phyloP scores from a whole-genome alignment of 2,888 invertebrate species.

The Bembecia ichneumoniformis region DNA sequence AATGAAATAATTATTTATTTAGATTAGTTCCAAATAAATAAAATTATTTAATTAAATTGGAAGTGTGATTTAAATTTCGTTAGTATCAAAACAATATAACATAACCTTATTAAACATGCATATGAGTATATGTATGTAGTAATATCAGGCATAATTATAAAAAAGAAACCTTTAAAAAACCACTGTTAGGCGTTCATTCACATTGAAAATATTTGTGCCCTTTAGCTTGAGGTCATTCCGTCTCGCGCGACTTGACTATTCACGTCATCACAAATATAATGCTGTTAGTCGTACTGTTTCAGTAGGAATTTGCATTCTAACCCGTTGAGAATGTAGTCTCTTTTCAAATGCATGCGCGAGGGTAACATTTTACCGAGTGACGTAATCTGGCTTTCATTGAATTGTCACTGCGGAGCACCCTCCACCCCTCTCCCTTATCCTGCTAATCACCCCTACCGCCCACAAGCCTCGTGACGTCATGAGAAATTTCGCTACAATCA shows the following conservation, averaged over 20 bases:
- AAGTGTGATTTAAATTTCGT: too few species aligned
- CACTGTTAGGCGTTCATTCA: neutral
- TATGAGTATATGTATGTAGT: too few species aligned
- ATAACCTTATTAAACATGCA: too few species aligned
- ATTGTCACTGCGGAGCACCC: slow-evolving; percentile 19
- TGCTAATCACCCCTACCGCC: slow-evolving; percentile 22
- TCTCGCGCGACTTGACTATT: slow-evolving; percentile 12
- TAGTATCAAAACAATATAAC: too few species aligned
- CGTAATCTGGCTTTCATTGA: slow-evolving; percentile 36
- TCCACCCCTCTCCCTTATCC: slow-evolving; percentile 16
- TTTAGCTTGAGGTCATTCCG: slow-evolving; percentile 13
- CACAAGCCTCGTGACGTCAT: slow-evolving; percentile 33
- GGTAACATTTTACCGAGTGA: slow-evolving; percentile 12
- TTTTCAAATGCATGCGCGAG: neutral
- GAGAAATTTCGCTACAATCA: neutral
- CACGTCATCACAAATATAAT: slow-evolving; percentile 1
- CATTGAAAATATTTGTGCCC: slow-evolving; percentile 8
- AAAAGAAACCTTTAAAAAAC: too few species aligned
- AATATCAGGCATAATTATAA: too few species aligned
- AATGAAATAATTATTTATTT: too few species aligned
- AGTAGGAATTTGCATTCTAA: neutral
- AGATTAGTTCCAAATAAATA: too few species aligned
- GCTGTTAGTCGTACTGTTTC: neutral
- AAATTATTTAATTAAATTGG: too few species aligned
- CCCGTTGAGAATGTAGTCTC: neutral